A percentile compares a stretch with the other conserved stretches of the same genome.
Evolutionary conservation across 2,888 invertebrate genomes (phyloP).

Genomic region (Rotaria socialis): DNA sequence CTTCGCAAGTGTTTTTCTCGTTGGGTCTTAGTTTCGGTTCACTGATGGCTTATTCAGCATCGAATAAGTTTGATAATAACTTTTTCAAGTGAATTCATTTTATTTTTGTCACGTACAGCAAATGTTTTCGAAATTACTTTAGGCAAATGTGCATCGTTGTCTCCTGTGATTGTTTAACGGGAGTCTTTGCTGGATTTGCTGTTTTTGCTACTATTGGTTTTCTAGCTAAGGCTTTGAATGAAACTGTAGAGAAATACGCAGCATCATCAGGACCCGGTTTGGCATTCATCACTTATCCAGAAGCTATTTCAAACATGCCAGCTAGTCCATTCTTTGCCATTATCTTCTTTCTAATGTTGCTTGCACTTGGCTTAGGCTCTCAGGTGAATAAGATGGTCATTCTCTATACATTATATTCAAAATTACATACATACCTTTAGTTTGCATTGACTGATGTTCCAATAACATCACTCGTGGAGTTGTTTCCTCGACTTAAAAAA

Average conservation of each 20-base stretch:
- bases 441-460: too few species aligned
- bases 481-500: too few species aligned
- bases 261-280: not conserved
- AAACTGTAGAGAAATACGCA: not conserved
- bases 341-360: too few species aligned
- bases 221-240: not conserved
- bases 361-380: too few species aligned
- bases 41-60: constrained; percentile 9
- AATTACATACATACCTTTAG: too few species aligned
- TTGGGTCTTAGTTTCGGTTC: constrained; percentile 10
- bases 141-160: not conserved
- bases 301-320: not conserved
- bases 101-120: not conserved
- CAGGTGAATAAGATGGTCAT: too few species aligned
- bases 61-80: constrained; percentile 6
- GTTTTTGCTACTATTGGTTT: not conserved
- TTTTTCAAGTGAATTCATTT: not conserved
- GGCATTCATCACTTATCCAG: constrained; percentile 26
- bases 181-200: constrained; percentile 4
- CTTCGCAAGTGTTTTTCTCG: not conserved
- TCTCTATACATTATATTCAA: too few species aligned
- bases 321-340: too few species aligned
- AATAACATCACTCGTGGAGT: too few species aligned
- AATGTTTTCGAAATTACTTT: not conserved
- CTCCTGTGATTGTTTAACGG: not conserved